Evolutionary conservation across 2,888 invertebrate genomes (phyloP).

Genomic region (Slavum lentiscoides): DNA sequence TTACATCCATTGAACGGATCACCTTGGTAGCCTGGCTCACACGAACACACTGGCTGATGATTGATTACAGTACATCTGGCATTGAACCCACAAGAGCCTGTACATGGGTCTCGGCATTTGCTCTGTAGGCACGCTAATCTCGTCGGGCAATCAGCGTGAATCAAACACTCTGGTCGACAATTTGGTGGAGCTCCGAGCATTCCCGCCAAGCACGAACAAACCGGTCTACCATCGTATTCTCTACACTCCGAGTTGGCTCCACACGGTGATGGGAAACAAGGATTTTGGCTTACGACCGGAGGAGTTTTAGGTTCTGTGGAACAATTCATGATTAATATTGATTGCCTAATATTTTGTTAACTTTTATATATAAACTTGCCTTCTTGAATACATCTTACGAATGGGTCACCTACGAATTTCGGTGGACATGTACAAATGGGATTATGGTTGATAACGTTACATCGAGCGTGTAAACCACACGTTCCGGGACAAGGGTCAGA

Average conservation of each 20-base stretch:
- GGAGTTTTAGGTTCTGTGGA: conserved; percentile 58
- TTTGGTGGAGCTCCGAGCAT: conserved; percentile 79
- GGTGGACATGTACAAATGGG: conserved; percentile 69
- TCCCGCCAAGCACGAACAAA: conserved; percentile 74
- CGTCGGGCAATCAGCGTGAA: conserved; percentile 77
- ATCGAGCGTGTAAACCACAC: conserved; percentile 66
- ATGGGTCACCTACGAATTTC: conserved; percentile 67
- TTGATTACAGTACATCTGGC: conserved; percentile 74
- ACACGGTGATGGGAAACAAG: conserved; percentile 76
- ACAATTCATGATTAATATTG: conserved; percentile 15
- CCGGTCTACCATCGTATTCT: conserved; percentile 67
- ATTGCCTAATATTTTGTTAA: background rate
- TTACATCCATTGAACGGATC: conserved; percentile 79
- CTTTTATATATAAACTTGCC: conserved; percentile 57
- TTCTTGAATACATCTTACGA: conserved; percentile 64
- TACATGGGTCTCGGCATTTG: conserved; percentile 76
- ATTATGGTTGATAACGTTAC: conserved; percentile 67
- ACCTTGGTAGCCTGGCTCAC: conserved; percentile 74
- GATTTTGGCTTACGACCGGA: conserved; percentile 62
- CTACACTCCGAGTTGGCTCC: conserved; percentile 66
- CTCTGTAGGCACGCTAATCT: conserved; percentile 72
- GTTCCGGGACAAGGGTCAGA: conserved; percentile 68
- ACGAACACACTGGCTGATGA: conserved; percentile 76
- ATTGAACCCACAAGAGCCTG: conserved; percentile 76
- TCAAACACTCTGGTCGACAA: conserved; percentile 77